Conservation (phyloP, 2,797 vertebrate species). For the Sebastes itinus region DNA sequence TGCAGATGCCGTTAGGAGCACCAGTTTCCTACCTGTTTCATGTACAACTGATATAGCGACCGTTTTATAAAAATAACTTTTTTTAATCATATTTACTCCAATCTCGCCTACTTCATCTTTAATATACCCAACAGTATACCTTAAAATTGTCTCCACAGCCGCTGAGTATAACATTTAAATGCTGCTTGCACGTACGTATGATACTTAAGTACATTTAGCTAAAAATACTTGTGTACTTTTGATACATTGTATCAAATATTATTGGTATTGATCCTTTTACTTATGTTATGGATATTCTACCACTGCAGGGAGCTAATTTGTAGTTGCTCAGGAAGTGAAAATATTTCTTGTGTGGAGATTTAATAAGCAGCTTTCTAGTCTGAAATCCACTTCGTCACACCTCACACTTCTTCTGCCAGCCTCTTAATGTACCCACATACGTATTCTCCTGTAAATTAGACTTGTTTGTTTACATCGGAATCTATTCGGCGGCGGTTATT, state of each 20-base stretch:
- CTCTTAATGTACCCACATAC: background rate
- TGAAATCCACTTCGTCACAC: background rate
- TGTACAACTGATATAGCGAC: too few relatives aligned
- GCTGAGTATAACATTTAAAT: too few relatives aligned
- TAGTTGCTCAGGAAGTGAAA: background rate
- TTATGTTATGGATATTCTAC: background rate
- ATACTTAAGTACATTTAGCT: background rate
- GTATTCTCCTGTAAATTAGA: background rate
- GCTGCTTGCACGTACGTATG: too few relatives aligned
- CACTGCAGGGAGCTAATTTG: background rate
- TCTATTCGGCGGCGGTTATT: background rate
- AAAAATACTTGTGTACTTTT: background rate
- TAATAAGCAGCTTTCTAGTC: background rate
- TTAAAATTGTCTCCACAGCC: background rate
- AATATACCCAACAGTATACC: background rate
- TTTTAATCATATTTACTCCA: too few relatives aligned
- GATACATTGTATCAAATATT: background rate
- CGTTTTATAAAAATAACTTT: too few relatives aligned
- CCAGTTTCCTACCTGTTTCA: too few relatives aligned
- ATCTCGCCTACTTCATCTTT: too few relatives aligned
- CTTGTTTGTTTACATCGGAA: conserved; percentile 21
- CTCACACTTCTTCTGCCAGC: background rate
- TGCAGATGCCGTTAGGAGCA: too few relatives aligned
- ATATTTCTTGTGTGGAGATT: background rate
- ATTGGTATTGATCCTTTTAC: background rate